These are phyloP conservation scores for Labrus mixtus DNA, from an alignment of 2,113 vertebrate species.

Conservation along the genomic window DNA sequence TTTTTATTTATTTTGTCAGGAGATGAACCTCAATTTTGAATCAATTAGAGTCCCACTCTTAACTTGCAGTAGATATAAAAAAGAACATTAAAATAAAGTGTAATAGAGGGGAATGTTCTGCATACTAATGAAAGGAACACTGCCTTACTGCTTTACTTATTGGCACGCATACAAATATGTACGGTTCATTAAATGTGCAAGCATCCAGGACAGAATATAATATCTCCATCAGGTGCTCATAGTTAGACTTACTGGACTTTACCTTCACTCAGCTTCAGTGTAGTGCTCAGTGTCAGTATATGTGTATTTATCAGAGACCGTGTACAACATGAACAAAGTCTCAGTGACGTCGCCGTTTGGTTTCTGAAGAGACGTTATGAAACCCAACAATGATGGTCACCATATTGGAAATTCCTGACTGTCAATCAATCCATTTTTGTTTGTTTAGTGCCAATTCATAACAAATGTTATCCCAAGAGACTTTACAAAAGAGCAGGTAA, in stretches of 20 bases:
- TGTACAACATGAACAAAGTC: too few species aligned
- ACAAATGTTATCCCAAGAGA: too few species aligned
- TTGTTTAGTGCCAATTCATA: too few species aligned
- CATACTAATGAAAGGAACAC: constrained; percentile 23
- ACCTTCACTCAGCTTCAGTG: not conserved
- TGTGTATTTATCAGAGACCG: too few species aligned
- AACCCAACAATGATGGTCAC: too few species aligned
- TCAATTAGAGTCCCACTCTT: constrained; percentile 11
- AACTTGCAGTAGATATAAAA: constrained; percentile 10
- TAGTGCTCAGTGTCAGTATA: too few species aligned
- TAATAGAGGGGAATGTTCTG: constrained; percentile 5
- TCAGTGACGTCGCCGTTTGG: too few species aligned
- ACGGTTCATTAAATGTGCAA: constrained; percentile 9
- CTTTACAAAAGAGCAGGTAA: too few species aligned
- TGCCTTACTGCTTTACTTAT: not conserved
- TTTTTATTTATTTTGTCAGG: not conserved
- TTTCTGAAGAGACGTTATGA: too few species aligned
- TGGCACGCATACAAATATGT: constrained; percentile 13
- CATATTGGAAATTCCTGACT: too few species aligned
- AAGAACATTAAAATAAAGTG: constrained; percentile 27
- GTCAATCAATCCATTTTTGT: too few species aligned
- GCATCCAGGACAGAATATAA: not conserved
- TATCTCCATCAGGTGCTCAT: not conserved
- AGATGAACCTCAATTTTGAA: constrained; percentile 19
- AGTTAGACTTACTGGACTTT: not conserved